These are phyloP conservation scores for Octonoba sinensis DNA, from an alignment of 2,888 invertebrate species.

Conservation along the genomic window DNA sequence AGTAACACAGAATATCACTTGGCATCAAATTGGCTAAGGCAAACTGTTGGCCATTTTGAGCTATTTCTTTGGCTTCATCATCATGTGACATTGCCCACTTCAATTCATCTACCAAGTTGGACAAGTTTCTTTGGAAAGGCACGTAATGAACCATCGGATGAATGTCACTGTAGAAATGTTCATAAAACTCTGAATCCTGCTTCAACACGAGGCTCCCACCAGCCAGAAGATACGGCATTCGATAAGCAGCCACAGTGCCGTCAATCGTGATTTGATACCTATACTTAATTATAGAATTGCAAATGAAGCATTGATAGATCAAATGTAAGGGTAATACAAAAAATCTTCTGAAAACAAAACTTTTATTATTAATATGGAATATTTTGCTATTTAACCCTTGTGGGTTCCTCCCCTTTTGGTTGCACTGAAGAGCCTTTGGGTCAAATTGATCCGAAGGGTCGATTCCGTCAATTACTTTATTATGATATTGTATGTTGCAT, in stretches of 20 bases:
- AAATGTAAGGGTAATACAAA: not conserved
- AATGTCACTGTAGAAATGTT: conserved; percentile 89
- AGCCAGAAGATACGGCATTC: conserved; percentile 89
- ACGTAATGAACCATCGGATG: conserved; percentile 85
- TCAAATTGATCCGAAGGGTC: too few relatives aligned
- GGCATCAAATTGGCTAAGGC: conserved; percentile 85
- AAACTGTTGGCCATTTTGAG: conserved; percentile 79
- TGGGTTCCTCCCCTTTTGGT: too few relatives aligned
- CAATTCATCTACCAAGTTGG: conserved; percentile 83
- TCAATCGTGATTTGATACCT: conserved; percentile 95
- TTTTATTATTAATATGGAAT: too few relatives aligned
- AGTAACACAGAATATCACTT: conserved; percentile 88
- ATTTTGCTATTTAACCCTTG: too few relatives aligned
- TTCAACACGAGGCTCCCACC: conserved; percentile 91
- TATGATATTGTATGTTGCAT: too few relatives aligned
- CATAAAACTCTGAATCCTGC: conserved; percentile 93
- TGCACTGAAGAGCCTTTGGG: too few relatives aligned
- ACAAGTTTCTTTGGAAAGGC: conserved; percentile 83
- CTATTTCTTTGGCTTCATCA: conserved; percentile 78
- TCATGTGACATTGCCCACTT: conserved; percentile 84
- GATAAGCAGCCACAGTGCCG: conserved; percentile 96
- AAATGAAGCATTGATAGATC: conserved; percentile 68
- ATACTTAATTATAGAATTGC: conserved; percentile 76
- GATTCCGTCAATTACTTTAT: too few relatives aligned
- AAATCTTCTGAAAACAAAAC: too few relatives aligned